Percentiles rank a stretch among this genome's conserved stretches.
Conservation (phyloP, 2,797 vertebrate species). For the Sus cebifrons region DNA sequence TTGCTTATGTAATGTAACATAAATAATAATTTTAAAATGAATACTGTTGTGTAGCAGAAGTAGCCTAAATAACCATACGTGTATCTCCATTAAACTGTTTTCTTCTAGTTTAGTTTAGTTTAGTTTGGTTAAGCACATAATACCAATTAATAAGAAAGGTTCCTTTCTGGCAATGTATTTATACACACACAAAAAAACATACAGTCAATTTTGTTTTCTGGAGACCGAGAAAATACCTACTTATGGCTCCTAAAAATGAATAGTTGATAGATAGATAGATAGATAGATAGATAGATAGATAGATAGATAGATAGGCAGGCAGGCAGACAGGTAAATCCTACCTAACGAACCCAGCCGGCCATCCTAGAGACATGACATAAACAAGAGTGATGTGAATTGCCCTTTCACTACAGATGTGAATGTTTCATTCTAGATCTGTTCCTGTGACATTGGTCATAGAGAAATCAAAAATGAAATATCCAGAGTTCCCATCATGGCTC, state of each 20-base stretch:
- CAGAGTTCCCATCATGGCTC: too few species aligned
- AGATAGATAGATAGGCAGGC: background rate
- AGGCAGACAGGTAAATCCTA: background rate
- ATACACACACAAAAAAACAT: background rate
- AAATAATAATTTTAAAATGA: background rate
- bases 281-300: background rate
- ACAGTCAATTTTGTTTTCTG: background rate
- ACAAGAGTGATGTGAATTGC: background rate
- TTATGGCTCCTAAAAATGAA: background rate
- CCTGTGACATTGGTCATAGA: background rate
- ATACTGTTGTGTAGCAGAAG: background rate
- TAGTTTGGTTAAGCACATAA: background rate
- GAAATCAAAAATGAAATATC: background rate
- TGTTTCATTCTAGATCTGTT: background rate
- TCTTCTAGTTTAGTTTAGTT: background rate
- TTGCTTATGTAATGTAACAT: background rate
- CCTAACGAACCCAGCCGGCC: background rate
- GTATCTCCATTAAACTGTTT: background rate
- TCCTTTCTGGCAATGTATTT: background rate
- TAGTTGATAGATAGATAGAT: background rate
- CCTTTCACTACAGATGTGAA: background rate
- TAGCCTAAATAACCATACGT: background rate
- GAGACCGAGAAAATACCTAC: background rate
- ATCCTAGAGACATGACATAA: background rate
- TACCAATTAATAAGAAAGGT: background rate